Base-by-base conservation (phyloP, 2,888 invertebrate genomes). In the Argyra leucocephala region DNA sequence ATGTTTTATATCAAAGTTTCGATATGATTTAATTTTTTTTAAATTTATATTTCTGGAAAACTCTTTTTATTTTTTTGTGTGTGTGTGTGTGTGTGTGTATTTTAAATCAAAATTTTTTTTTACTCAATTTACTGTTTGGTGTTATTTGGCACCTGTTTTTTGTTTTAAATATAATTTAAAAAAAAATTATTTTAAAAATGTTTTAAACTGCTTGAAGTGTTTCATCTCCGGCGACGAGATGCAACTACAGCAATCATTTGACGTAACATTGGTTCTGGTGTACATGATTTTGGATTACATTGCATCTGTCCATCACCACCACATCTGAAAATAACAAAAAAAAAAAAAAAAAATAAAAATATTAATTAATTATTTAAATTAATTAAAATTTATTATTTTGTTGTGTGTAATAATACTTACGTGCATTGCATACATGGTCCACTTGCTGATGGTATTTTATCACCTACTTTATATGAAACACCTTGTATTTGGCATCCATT, bases 401-500 rank as follows among this genome's bases (percentile, higher is more conserved):
- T 31, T 31, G 10, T 31, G 31, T 31, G 5, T 31, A 7, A n/a
- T 6, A 64, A 61, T 71, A 90, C 91, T 90, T 84, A 95, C 93
- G 88, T 90, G 92, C 95, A 95, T 79, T 91, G 88, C 81, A 93
- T 88, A 82, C 95, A 95, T 75, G 95, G 94, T 74, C 93, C 93
- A 73, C 93, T 94, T 64, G 93, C 88, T 69, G 91, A 88, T 74
- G 86, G 85, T 70, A 95, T 90, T 66, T 87, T 84, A 78, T 94
- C 91, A 71, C 94, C 94, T 68, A 93, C 89, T 80, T 86, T 85
- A 78, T 93, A 95, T 61, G 91, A 88, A 74, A 87, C 86, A 70
- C 92, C 93, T 74, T 88, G 86, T 72, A 95, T 89, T 79, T 91
- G 89, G 78, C 95, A 95, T 66, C 94, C 94, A 76, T 86, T 86